Evolutionary conservation across 2,113 vertebrate genomes (phyloP), one percentile per base, ranked within the genome.

Genomic region (Myxocyprinus asiaticus): DNA sequence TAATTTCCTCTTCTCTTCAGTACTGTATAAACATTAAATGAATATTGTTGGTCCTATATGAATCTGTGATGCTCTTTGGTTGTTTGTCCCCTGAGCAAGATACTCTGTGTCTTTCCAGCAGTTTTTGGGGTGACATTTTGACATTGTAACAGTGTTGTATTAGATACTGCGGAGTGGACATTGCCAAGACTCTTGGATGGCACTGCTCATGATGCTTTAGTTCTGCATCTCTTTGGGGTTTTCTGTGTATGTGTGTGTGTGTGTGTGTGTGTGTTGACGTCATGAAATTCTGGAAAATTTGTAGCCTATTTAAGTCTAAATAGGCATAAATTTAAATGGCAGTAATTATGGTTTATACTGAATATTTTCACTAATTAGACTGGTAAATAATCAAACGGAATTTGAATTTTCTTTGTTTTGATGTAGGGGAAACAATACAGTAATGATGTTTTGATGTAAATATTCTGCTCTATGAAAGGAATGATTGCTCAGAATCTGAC

Each of bases 401-500:
- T 68, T 68, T 6, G 48, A 44, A 53, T 53, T 4, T 51, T 17
- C 17, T 22, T 51, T 33, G 9, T 50, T 50, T 12, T 7, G 48
- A 15, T 15, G 65, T n/a, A 7, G 3, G 6, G 17, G 11, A 33
- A 53, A 53, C 48, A 17, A 67, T 15, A 5, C 47, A 8, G 44
- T 67, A 17, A 8, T 51, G 67, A 68, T 51, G n/a, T 17, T 61
- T 59, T 45, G 12, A 66, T 2, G 6, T 45, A 51, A 22, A 51
- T 9, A 51, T 68, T 50, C 9, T 50, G 7, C 22, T 11, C n/a
- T 12, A 51, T 68, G 9, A 67, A 50, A 50, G 9, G 33, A 51
- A 51, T 33, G 44, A 67, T 67, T 48, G 47, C 67, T 51, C 33
- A 51, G 67, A 68, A 68, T 68, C 47, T 51, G 67, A 50, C 66